Percentiles rank a stretch among this genome's conserved stretches.
phyloP scores from a whole-genome alignment of 2,113 vertebrate genomes.

The Sterna hirundo region DNA sequence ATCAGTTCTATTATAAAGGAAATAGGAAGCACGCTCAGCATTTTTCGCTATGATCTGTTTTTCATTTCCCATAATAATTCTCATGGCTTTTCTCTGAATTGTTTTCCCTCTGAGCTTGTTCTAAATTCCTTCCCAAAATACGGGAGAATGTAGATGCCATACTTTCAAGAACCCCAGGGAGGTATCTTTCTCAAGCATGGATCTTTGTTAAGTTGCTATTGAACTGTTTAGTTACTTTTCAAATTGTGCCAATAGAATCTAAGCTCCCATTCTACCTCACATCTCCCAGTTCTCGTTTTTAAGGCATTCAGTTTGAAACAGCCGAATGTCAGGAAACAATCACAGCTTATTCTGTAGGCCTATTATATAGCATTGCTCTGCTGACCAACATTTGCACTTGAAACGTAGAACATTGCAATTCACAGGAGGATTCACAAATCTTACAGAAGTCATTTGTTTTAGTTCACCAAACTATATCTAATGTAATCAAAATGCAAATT shows the following conservation, averaged over 20 bases:
- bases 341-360: not conserved
- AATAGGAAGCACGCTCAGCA: not conserved
- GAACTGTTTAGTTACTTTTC: not conserved
- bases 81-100: not conserved
- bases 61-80: not conserved
- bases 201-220: not conserved
- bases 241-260: not conserved
- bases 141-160: not conserved
- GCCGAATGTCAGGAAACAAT: not conserved
- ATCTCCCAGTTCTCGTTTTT: not conserved
- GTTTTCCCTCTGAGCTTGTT: not conserved
- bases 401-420: slow-evolving; percentile 1
- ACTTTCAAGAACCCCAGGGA: not conserved
- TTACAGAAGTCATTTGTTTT: not conserved
- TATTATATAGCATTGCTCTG: not conserved
- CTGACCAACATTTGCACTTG: not conserved
- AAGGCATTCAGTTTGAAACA: not conserved
- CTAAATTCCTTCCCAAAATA: not conserved
- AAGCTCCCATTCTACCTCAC: not conserved
- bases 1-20: not conserved
- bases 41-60: not conserved
- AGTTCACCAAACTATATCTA: not conserved
- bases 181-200: not conserved
- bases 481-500: not conserved
- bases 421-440: not conserved